Base-by-base conservation (phyloP, 2,113 vertebrate genomes). In the Gymnocephalus cernua region DNA sequence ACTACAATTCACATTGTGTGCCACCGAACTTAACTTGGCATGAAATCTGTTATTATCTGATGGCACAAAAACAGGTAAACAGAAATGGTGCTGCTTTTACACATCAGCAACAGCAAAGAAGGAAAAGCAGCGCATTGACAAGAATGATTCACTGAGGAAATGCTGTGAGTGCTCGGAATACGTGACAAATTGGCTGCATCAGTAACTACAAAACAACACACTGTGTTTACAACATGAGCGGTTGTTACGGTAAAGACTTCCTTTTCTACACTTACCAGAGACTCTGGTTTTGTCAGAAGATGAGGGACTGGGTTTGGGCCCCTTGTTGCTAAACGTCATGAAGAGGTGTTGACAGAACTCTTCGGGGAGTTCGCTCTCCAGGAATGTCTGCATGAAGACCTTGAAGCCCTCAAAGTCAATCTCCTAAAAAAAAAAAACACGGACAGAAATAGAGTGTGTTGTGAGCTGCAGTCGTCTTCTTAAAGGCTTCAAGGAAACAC, bases 321-420 rank as follows among this genome's bases (percentile, higher is more conserved):
- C 95, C 89, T 97, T 97, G 95, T 95, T 97, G 87, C 96, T 97
- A 91, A 99, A 99, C 2, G 97, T 97, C 91, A 97, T 94, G 92
- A 99, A 99, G 83, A 99, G 96, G 88, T 98, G 98, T 63, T 96
- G 95, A 83, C 94, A 94, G 82, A 99, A 98, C 76, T 98, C 97
- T 5, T 97, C 96, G 0, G 97, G 95, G 65, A 98, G 94, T 19
- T 99, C 96, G 0, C 95, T 97, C 89, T 99, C 97, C 89, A 99
- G 90, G 86, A 99, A 99, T 2, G 97, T 98, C 93, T 98, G 97
- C 97, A 99, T 99, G 85, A 99, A 99, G 29, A 98, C 91, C 93
- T 96, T 97, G 93, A 99, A 98, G 18, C 97, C 97, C 89, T 98
- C 96, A 91, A 97, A 97, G 94, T 99, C 97, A 70, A 98, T 98